Conservation (phyloP, 2,797 vertebrate species). For the Salarias fasciatus region DNA sequence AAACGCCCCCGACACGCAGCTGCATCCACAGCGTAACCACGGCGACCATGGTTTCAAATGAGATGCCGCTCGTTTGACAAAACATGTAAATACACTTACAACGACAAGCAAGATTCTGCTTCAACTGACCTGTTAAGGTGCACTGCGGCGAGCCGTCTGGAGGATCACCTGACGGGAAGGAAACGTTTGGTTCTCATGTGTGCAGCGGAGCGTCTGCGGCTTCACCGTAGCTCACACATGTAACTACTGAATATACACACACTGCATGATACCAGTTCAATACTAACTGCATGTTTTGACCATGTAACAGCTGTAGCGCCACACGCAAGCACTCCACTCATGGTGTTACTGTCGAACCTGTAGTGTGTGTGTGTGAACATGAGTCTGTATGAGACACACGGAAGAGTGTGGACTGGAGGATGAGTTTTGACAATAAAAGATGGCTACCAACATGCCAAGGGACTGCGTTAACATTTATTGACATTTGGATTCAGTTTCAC, state of each 20-base stretch:
- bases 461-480: constrained; percentile 66
- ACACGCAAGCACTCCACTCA: constrained; percentile 73
- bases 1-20: too few species aligned
- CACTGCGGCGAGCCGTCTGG: background rate
- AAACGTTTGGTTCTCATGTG: background rate
- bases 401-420: constrained; percentile 82
- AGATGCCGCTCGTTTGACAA: constrained; percentile 18
- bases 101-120: background rate
- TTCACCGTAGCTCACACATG: constrained; percentile 61
- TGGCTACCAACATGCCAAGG: constrained; percentile 80
- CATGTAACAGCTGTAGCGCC: constrained; percentile 72
- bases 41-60: background rate
- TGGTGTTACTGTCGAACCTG: constrained; percentile 84
- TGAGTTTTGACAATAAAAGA: constrained; percentile 93
- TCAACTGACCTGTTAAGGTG: too few species aligned
- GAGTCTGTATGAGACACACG: too few species aligned
- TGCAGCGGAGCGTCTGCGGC: too few species aligned
- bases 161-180: background rate
- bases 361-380: constrained; percentile 83
- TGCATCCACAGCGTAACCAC: too few species aligned
- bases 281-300: constrained; percentile 92
- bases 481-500: constrained; percentile 61
- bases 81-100: too few species aligned
- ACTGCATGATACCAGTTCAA: constrained; percentile 86
- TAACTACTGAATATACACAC: constrained; percentile 88